Percentiles rank a stretch among this genome's conserved stretches.
Conservation (phyloP, 1,140 invertebrate species). For the Acromyrmex heyeri region DNA sequence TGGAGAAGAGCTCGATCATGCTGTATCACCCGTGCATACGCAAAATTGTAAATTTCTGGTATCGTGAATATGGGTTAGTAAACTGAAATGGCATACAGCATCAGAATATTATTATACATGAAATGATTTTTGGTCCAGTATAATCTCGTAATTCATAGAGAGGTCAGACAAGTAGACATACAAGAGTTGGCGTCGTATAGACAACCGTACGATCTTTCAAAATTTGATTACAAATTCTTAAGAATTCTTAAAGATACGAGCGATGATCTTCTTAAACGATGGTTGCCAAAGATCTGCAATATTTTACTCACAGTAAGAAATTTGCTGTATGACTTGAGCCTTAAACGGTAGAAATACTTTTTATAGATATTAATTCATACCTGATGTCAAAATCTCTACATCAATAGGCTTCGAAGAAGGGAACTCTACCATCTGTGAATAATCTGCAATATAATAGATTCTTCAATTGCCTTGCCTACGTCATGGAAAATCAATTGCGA, state of each 20-base stretch:
- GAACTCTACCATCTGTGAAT: conserved; percentile 91
- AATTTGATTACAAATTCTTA: conserved; percentile 87
- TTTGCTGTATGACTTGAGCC: not conserved
- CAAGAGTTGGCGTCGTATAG: conserved; percentile 82
- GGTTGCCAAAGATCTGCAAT: conserved; percentile 88
- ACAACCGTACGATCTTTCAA: conserved; percentile 87
- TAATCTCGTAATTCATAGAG: conserved; percentile 1
- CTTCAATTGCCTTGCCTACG: conserved; percentile 93
- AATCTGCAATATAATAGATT: conserved; percentile 90
- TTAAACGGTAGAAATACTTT: not conserved
- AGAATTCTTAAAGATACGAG: conserved; percentile 87
- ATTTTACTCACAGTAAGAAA: conserved; percentile 73
- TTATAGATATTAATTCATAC: not conserved
- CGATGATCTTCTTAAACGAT: conserved; percentile 87
- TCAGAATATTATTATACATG: not conserved
- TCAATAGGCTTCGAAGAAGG: conserved; percentile 90
- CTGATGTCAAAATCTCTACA: not conserved
- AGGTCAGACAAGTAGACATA: conserved; percentile 84
- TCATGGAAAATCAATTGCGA: conserved; percentile 96
- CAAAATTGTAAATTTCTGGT: conserved; percentile 94
- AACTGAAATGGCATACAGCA: not conserved
- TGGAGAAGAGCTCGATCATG: conserved; percentile 89
- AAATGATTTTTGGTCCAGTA: not conserved
- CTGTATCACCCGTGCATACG: conserved; percentile 94
- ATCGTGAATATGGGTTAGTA: conserved; percentile 91